Base-by-base conservation (phyloP, 2,888 invertebrate genomes). In the Mythimna pallens region DNA sequence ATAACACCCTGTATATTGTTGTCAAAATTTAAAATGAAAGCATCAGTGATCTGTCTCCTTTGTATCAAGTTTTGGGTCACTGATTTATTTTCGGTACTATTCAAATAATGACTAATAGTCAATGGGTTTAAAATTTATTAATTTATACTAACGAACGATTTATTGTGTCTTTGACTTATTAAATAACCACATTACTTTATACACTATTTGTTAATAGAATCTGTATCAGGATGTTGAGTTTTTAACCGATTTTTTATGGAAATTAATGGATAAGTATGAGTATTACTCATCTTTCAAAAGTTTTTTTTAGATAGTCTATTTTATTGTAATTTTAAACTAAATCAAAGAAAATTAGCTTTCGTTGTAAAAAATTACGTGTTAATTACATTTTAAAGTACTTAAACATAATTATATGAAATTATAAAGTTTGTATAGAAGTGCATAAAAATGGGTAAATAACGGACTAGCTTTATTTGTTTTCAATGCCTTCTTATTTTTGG, bases 1-100 rank as follows among this genome's bases (percentile, higher is more conserved):
- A 90, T 92, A 90, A 90, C 88, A 91, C 86, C 90, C 92, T 87
- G 91, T 86, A 91, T 88, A 93, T 92, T 92, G 89, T 91, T 89
- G 88, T 90, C 87, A 87, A 88, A 89, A 89, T 89, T 86, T 84
- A 58, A 85, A 85, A 78, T 85, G 54, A 63, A 82, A 73, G 71
- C 74, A 72, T 78, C 74, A 75, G 74, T 74, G 68, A 83, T 81
- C 70, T 81, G 78, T 85, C 72, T 73, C 71, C 66, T 76, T 83
- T 85, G 78, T 81, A 69, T 77, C 68, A 17, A 58, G 34, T 66
- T 70, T 76, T 76, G 25, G 65, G 58, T 74, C 65, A 80, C 57
- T 66, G 66, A 52, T 77, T 76, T 77, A 77, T 73, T 69, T 20
- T 61, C 20, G 40, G 40, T 4, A 20, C 10, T 47, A 40, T 43